A percentile compares a stretch with the other conserved stretches of the same genome.
phyloP scores from a whole-genome alignment of 2,113 vertebrate species.

The Perca fluviatilis region DNA sequence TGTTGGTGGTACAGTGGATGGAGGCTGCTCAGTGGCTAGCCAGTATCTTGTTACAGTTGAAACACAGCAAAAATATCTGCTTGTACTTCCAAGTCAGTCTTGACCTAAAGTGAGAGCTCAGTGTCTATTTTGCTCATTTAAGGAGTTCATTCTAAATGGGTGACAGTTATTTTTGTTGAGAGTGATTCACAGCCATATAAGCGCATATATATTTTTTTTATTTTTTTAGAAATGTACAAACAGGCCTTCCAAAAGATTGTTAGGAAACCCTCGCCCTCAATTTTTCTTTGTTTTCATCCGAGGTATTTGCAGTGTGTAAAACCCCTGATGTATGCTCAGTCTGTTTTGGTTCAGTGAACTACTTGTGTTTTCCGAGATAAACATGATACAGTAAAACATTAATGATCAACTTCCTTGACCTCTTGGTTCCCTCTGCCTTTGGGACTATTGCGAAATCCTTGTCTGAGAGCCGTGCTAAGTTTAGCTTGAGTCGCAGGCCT shows the following conservation, averaged over 20 bases:
- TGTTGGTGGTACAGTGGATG: slow-evolving; percentile 31
- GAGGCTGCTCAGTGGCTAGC: slow-evolving; percentile 8
- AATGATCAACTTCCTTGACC: slow-evolving; percentile 65
- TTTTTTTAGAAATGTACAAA: not conserved
- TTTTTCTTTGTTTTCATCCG: not conserved
- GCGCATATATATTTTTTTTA: not conserved
- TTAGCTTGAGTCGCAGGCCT: slow-evolving; percentile 47
- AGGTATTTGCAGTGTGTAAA: not conserved
- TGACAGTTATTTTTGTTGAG: slow-evolving; percentile 3
- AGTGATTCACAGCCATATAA: not conserved
- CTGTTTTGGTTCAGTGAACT: slow-evolving; percentile 16
- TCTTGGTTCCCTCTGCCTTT: slow-evolving; percentile 43
- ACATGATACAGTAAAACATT: slow-evolving; percentile 59
- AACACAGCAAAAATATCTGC: slow-evolving; percentile 20
- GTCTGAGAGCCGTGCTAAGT: slow-evolving; percentile 61
- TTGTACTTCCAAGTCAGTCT: not conserved
- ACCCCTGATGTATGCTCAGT: not conserved
- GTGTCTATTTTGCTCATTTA: not conserved
- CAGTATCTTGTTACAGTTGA: slow-evolving; percentile 11
- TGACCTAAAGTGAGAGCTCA: slow-evolving; percentile 4
- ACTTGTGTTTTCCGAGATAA: slow-evolving; percentile 31
- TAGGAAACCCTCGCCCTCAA: not conserved
- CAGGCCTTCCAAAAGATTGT: not conserved
- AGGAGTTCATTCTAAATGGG: not conserved
- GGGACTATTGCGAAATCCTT: slow-evolving; percentile 63